A percentile compares a stretch with the other conserved stretches of the same genome.
Evolutionary conservation across 2,888 invertebrate genomes (phyloP).

Genomic region (Ptychoptera albimana): DNA sequence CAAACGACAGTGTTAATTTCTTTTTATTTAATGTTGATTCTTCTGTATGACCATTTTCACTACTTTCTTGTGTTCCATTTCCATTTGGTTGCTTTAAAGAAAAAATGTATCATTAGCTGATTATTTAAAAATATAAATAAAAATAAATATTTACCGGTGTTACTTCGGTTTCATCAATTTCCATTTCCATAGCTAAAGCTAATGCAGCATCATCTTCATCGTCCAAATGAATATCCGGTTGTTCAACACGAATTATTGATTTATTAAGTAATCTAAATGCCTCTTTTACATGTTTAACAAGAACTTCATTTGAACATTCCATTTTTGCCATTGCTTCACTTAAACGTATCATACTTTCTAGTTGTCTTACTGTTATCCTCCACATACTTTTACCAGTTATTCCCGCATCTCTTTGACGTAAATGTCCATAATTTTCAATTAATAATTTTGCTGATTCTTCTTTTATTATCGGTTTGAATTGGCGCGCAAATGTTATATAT

Average conservation of each 20-base stretch:
- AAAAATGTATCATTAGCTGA: slow-evolving; percentile 1
- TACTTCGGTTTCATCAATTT: slow-evolving; percentile 38
- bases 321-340: slow-evolving; percentile 94
- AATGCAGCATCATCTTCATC: slow-evolving; percentile 45
- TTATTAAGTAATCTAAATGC: slow-evolving; percentile 83
- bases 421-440: slow-evolving; percentile 73
- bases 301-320: slow-evolving; percentile 84
- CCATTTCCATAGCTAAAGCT: slow-evolving; percentile 28
- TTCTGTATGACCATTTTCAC: slow-evolving; percentile 13
- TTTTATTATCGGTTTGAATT: slow-evolving; percentile 80
- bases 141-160: slow-evolving; percentile 18
- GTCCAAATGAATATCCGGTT: slow-evolving; percentile 88
- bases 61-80: slow-evolving; percentile 16
- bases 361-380: slow-evolving; percentile 92
- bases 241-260: slow-evolving; percentile 93
- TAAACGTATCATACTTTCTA: slow-evolving; percentile 89
- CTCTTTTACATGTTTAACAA: slow-evolving; percentile 77
- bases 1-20: slow-evolving; percentile 70
- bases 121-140: slow-evolving; percentile 11
- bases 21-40: slow-evolving; percentile 36
- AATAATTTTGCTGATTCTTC: slow-evolving; percentile 70
- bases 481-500: slow-evolving; percentile 92
- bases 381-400: slow-evolving; percentile 60
- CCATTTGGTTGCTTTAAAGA: slow-evolving; percentile 4
- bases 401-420: slow-evolving; percentile 71